A percentile compares a stretch with the other conserved stretches of the same genome.
These are phyloP conservation scores for Macroramphosus scolopax DNA, from an alignment of 2,797 vertebrate genomes.

Conservation along the genomic window DNA sequence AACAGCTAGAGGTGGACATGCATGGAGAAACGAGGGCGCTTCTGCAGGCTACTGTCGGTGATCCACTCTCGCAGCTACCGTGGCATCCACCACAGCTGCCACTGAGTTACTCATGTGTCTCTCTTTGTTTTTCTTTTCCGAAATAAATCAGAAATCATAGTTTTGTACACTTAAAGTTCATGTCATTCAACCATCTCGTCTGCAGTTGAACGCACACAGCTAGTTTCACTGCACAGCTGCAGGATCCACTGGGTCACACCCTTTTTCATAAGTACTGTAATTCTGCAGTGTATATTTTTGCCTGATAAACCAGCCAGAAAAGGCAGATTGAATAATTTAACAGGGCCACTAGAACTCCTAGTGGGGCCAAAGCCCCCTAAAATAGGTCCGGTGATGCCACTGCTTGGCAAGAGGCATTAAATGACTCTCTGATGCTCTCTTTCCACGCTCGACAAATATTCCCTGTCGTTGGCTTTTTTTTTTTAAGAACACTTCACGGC, in stretches of 20 bases:
- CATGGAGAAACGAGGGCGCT: no score
- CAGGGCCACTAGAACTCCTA: slow-evolving; percentile 37
- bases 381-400: slow-evolving; percentile 41
- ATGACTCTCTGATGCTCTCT: no score
- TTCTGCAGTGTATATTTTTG: slow-evolving; percentile 40
- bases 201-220: neutral
- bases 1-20: no score
- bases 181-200: no score
- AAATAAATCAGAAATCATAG: no score
- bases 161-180: no score
- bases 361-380: slow-evolving; percentile 37
- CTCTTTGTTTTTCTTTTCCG: no score
- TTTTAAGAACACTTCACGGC: slow-evolving; percentile 20
- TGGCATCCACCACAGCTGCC: no score
- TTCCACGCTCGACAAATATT: no score
- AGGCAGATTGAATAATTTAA: slow-evolving; percentile 51
- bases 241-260: slow-evolving; percentile 11
- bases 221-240: slow-evolving; percentile 7
- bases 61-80: no score
- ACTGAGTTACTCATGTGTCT: no score
- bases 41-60: no score
- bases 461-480: slow-evolving; percentile 9
- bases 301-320: slow-evolving; percentile 56
- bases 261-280: slow-evolving; percentile 25
- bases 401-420: slow-evolving; percentile 14